Conservation (phyloP, 2,797 vertebrate genomes). For the Siniperca undulata region DNA sequence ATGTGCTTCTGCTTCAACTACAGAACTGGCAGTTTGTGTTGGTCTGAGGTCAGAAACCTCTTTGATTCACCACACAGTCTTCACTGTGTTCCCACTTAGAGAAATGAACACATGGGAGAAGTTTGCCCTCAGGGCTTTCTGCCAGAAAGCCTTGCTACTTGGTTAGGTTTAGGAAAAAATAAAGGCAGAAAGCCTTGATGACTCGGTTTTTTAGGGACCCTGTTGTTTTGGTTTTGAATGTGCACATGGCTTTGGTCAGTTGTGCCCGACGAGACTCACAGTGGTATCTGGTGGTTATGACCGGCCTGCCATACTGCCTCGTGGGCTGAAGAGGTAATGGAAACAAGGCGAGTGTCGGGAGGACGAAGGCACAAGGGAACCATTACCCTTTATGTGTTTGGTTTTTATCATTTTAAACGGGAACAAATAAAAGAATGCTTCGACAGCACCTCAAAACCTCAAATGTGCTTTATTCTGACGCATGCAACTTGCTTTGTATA, state of each 20-base stretch:
- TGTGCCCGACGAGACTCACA: neutral
- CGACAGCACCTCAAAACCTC: neutral
- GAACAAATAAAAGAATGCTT: constrained; percentile 35
- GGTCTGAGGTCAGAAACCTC: neutral
- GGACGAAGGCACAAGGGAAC: constrained; percentile 44
- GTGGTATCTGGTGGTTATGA: constrained; percentile 25
- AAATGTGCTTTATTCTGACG: neutral
- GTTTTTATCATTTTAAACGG: constrained; percentile 56
- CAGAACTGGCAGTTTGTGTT: too few species aligned
- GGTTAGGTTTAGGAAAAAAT: too few species aligned
- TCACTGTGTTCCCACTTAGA: neutral
- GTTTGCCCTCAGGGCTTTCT: too few species aligned
- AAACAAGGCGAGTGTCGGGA: constrained; percentile 51
- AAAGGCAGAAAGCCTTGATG: too few species aligned
- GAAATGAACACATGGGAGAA: neutral
- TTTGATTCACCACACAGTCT: neutral
- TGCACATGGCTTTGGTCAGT: constrained; percentile 24
- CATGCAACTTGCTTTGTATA: neutral
- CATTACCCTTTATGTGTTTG: constrained; percentile 68
- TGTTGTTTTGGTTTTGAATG: constrained; percentile 4
- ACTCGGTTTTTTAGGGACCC: neutral
- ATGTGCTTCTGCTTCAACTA: neutral
- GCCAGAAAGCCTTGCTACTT: too few species aligned
- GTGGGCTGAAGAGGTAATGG: constrained; percentile 49
- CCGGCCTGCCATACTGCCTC: neutral